Evolutionary conservation across 2,113 vertebrate genomes (phyloP).

Genomic region (Nematolebias whitei): DNA sequence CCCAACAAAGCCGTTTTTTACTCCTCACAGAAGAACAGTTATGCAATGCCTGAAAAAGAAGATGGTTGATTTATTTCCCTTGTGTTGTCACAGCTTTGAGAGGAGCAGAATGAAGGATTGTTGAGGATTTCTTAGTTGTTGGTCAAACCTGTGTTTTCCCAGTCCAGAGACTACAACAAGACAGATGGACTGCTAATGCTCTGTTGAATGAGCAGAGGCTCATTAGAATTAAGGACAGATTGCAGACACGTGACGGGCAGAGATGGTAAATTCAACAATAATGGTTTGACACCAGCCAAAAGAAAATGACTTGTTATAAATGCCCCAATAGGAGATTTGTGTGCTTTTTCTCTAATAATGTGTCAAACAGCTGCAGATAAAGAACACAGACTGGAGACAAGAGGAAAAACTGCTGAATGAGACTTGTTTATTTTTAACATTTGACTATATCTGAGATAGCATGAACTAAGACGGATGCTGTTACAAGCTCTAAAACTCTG

Average conservation of each 20-base stretch:
- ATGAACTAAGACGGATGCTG: not conserved
- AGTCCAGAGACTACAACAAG: not conserved
- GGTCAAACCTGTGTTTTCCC: slow-evolving; percentile 6
- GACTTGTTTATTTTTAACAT: not conserved
- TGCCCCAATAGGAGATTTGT: slow-evolving; percentile 3
- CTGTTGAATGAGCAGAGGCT: not conserved
- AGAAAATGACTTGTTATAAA: slow-evolving; percentile 1
- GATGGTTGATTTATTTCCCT: not conserved
- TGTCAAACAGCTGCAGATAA: not conserved
- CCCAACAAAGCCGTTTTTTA: too few relatives aligned
- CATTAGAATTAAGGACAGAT: slow-evolving; percentile 8
- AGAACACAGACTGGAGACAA: not conserved
- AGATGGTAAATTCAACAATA: slow-evolving; percentile 6
- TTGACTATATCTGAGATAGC: not conserved
- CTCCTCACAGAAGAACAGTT: not conserved
- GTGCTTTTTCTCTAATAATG: not conserved
- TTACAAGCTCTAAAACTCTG: not conserved
- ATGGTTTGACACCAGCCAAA: not conserved
- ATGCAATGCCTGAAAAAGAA: not conserved
- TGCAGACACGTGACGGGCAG: slow-evolving; percentile 10
- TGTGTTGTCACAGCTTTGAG: not conserved
- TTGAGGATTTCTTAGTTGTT: slow-evolving; percentile 3
- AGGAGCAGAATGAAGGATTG: not conserved
- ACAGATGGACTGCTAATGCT: slow-evolving; percentile 10
- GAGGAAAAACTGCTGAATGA: not conserved